Base-by-base conservation (phyloP, 2,113 vertebrate species). In the Panthera tigris region DNA sequence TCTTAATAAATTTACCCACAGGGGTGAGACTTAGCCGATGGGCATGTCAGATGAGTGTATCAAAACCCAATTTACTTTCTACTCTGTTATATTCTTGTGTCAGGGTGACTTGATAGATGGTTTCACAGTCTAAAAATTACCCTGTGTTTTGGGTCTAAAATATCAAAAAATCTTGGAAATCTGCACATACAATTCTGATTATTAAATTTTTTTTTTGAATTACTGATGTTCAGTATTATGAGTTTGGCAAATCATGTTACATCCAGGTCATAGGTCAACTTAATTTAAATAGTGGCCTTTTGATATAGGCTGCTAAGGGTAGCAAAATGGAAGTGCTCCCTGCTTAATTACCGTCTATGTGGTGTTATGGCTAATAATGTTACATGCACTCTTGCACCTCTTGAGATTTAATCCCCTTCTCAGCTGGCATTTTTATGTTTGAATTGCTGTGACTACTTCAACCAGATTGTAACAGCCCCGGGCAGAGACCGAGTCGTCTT, bases 381-480 rank as follows among this genome's bases (percentile, higher is more conserved):
- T 93, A 94, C 83, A 96, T 11, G 73, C 39, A 84, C 52, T 50
- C 94, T 91, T 84, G 57, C 39, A 79, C 52, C 92, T 95, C 69
- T 94, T 90, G 81, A 97, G 90, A 92, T 88, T 95, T 90, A 97
- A 97, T 96, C 57, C 80, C 12, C 41, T 94, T 87, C 81, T 97
- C 94, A 84, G 84, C 31, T 98, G 71, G 82, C 63, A 89, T 97
- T 98, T 96, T 97, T 90, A 81, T 95, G 80, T 97, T 92, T 97
- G 57, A 92, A 95, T 96, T 97, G 83, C 80, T 96, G 73, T 90
- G 95, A 84, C 81, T 96, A 48, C 50, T 91, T 97, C 66, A 85
- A 41, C 65, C 92, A 96, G 95, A 81, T 55, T 97, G 85, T 96
- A 71, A 96, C 91, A 96, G 68, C 85, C 81, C 1, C 5, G n/a